phyloP scores from a whole-genome alignment of 2,888 invertebrate species.

The Lysandra bellargus region DNA sequence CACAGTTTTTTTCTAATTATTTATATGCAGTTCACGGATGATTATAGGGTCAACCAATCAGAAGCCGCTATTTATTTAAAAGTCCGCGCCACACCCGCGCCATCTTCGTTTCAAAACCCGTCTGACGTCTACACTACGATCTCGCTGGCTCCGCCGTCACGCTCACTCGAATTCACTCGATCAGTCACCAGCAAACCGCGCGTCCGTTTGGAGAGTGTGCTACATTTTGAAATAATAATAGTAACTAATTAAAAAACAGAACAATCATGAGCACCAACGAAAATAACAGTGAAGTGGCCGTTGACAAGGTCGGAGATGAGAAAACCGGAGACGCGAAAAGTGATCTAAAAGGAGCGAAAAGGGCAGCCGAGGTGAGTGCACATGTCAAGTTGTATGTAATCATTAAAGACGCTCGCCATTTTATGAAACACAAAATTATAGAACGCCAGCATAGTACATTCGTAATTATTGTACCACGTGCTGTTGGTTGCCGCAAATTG shows the following conservation, averaged over 20 bases:
- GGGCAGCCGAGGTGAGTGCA: conserved; percentile 92
- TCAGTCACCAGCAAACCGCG: conserved; percentile 88
- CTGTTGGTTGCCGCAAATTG: conserved; percentile 41
- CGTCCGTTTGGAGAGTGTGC: conserved; percentile 81
- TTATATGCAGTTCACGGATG: conserved; percentile 59
- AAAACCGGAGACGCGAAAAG: conserved; percentile 86
- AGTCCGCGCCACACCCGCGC: conserved; percentile 89
- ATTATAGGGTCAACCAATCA: conserved; percentile 66
- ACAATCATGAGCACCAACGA: conserved; percentile 82
- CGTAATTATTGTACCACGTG: conserved; percentile 54
- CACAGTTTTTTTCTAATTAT: background rate
- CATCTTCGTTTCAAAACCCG: conserved; percentile 91
- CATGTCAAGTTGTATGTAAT: conserved; percentile 74
- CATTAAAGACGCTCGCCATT: conserved; percentile 77
- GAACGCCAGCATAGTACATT: background rate
- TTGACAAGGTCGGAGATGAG: conserved; percentile 91
- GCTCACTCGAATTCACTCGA: conserved; percentile 74
- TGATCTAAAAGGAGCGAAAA: conserved; percentile 92
- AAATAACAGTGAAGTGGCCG: conserved; percentile 91
- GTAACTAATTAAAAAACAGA: conserved; percentile 71
- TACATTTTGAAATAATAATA: conserved; percentile 68
- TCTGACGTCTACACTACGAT: conserved; percentile 47
- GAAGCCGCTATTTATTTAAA: conserved; percentile 56
- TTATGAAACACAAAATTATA: conserved; percentile 62
- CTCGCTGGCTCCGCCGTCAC: conserved; percentile 45